phyloP scores from a whole-genome alignment of 2,888 invertebrate genomes.

The Monoplex corrugatus region DNA sequence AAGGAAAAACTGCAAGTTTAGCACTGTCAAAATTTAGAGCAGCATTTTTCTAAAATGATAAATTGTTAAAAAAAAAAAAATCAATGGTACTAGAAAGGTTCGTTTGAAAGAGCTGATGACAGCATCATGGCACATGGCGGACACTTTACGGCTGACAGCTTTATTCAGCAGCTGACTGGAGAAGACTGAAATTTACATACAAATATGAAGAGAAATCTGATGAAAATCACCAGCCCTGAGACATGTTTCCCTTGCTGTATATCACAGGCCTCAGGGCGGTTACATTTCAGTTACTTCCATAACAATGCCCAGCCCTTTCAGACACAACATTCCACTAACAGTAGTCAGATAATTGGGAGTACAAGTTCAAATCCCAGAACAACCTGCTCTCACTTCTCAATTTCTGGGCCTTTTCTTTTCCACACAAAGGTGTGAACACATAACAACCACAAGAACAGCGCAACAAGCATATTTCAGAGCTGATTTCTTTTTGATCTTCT shows the following conservation, averaged over 20 bases:
- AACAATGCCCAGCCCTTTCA: slow-evolving; percentile 2
- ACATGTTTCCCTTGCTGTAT: background rate
- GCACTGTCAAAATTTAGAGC: background rate
- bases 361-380: background rate
- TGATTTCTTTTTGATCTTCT: background rate
- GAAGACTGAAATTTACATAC: too few species aligned
- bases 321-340: background rate
- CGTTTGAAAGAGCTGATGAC: background rate
- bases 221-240: background rate
- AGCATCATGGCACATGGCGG: background rate
- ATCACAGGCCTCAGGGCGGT: background rate
- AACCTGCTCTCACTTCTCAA: background rate
- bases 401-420: background rate
- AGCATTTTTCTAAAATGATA: background rate
- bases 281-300: background rate
- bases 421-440: too few species aligned
- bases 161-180: background rate
- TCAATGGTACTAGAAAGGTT: background rate
- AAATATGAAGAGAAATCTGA: background rate
- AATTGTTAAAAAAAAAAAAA: background rate
- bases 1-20: background rate
- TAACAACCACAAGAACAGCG: background rate
- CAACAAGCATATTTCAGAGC: background rate
- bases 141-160: background rate
- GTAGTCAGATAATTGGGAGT: background rate